Evolutionary conservation across 2,113 vertebrate species (phyloP).

Genomic region (Otis tarda): DNA sequence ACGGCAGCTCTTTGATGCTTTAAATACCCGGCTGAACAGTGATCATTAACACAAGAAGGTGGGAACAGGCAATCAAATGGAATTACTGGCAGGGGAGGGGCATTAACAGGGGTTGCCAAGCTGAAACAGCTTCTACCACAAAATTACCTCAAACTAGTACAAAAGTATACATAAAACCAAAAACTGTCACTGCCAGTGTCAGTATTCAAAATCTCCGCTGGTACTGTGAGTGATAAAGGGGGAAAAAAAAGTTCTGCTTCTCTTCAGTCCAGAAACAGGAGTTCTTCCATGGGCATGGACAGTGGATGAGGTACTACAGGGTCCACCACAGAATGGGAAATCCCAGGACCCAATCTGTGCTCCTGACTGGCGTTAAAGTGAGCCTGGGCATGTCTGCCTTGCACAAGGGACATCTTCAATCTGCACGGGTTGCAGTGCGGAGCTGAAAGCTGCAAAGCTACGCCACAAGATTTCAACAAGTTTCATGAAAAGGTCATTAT

Average conservation of each 20-base stretch:
- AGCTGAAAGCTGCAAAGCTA: background rate
- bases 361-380: background rate
- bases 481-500: background rate
- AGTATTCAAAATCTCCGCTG: background rate
- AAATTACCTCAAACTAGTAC: no score
- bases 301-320: background rate
- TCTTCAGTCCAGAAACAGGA: background rate
- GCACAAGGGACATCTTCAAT: background rate
- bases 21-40: background rate
- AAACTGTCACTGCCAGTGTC: rapidly evolving
- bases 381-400: background rate
- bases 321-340: background rate
- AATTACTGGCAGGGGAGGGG: background rate
- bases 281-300: background rate
- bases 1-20: constrained; percentile 14
- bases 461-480: background rate
- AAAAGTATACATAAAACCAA: background rate
- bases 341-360: background rate
- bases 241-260: background rate
- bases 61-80: background rate
- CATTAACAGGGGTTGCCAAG: background rate
- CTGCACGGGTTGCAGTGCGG: background rate
- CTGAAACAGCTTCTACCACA: background rate
- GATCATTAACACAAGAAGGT: background rate
- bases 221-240: background rate